Evolutionary conservation across 2,797 vertebrate genomes (phyloP), one percentile per base, ranked within the genome.

Genomic region (Melanotaenia parkinsoni): DNA sequence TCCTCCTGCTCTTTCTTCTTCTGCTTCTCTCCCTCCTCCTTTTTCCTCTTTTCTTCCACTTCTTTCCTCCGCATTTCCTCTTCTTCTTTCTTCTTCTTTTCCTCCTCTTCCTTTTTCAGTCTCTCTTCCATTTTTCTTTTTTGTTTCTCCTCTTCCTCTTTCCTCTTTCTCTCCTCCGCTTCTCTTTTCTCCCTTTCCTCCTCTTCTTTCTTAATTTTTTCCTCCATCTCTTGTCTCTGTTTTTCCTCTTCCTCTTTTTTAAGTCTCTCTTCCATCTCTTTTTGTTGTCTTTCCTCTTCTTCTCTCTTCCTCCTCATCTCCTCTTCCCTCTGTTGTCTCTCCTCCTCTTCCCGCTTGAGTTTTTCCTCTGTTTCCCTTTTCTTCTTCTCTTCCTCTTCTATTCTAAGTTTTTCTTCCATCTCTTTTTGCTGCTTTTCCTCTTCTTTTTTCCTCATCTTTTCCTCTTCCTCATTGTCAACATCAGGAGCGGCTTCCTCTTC

Each of bases 341-440:
- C 86, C 62, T 89, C 85, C 28, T 87, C 83, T 24, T 90, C 88
- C 66, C 43, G 85, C 43, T 87, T 80, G 1, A 72, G 43, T 22
- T 72, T 82, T 47, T 87, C 83, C 61, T 87, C 79, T 56, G 43
- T 74, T 82, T 91, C 82, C 33, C 3, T 62, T 59, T 60, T 74
- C 33, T 70, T 58, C 28, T 65, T 75, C 68, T 89, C 82, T 47
- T 81, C 76, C 28, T 86, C 80, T 32, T 81, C 76, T 51, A 72
- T 70, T 75, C 83, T 84, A 22, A 30, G 43, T 66, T 85, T 86
- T 35, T 88, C 81, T n/a, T 86, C 77, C 35, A 5, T 68, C 62
- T 86, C 77, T 33, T 77, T 61, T 67, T 85, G 37, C 11, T 75
- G 32, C 35, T 35, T 79, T 18, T 88, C 77, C 30, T 89, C 78